Percentiles rank a stretch among this genome's conserved stretches.
phyloP scores from a whole-genome alignment of 1,140 invertebrate genomes.

The Eriosoma lanigerum region DNA sequence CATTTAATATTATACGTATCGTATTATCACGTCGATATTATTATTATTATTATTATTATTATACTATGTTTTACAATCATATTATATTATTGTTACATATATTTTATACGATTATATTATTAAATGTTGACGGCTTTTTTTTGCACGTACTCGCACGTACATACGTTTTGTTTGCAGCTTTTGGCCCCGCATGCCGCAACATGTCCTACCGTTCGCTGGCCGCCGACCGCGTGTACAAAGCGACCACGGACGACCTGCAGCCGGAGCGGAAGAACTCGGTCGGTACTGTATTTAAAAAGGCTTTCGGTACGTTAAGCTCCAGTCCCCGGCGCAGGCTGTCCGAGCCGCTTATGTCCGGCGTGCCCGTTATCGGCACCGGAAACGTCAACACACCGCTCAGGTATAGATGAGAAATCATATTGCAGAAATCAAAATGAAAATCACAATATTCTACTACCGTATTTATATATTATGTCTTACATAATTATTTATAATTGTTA shows the following conservation, averaged over 20 bases:
- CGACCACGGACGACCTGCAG: slow-evolving; percentile 51
- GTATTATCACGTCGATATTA: too few species aligned
- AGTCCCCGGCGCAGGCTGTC: slow-evolving; percentile 50
- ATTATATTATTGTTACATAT: too few species aligned
- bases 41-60: slow-evolving; percentile 17
- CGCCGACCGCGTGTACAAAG: slow-evolving; percentile 49
- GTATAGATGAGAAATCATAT: background rate
- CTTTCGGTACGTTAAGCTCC: slow-evolving; percentile 43
- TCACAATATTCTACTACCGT: too few species aligned
- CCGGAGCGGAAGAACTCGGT: slow-evolving; percentile 49
- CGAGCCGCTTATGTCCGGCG: slow-evolving; percentile 48
- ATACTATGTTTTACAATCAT: too few species aligned
- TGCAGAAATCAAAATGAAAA: too few species aligned
- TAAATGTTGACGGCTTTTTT: slow-evolving; percentile 27
- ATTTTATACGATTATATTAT: slow-evolving; percentile 10
- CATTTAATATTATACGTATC: too few species aligned
- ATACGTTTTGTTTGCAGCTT: slow-evolving; percentile 47
- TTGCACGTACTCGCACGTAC: slow-evolving; percentile 45
- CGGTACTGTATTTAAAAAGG: slow-evolving; percentile 46
- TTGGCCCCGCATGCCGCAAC: slow-evolving; percentile 45
- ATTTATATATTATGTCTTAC: too few species aligned
- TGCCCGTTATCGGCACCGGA: slow-evolving; percentile 41
- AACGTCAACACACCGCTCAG: slow-evolving; percentile 50
- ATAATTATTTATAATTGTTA: too few species aligned
- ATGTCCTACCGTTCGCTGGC: slow-evolving; percentile 49